Conservation (phyloP, 2,797 vertebrate species). For the Sebastes alutus region DNA sequence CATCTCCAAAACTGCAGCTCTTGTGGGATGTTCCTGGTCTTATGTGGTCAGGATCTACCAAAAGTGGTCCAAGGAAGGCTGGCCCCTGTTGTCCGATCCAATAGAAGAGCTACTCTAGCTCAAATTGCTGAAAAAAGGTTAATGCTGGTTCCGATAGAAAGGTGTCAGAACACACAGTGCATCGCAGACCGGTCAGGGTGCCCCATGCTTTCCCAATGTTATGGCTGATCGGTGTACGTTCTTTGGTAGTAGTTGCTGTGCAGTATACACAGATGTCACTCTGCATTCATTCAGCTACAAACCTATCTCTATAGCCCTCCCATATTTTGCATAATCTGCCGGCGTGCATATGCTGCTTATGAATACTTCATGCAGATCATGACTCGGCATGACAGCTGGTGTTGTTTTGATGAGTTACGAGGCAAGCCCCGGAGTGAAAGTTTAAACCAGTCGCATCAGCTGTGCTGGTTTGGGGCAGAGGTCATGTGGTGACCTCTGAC, state of each 20-base stretch:
- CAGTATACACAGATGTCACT: background rate
- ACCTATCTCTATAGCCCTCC: background rate
- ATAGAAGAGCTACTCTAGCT: too few relatives aligned
- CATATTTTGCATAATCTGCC: slow-evolving; percentile 8
- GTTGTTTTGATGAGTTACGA: slow-evolving; percentile 31
- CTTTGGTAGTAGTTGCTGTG: background rate
- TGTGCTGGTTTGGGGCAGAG: slow-evolving; percentile 26
- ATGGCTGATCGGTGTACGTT: too few relatives aligned
- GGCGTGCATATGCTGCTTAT: slow-evolving; percentile 13
- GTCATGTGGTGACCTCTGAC: slow-evolving; percentile 42
- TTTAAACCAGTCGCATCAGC: slow-evolving; percentile 35
- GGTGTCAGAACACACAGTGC: too few relatives aligned
- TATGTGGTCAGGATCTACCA: too few relatives aligned
- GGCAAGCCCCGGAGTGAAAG: slow-evolving; percentile 15
- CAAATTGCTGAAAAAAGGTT: too few relatives aligned
- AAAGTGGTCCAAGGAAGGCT: too few relatives aligned
- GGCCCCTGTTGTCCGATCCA: too few relatives aligned
- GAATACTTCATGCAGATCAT: slow-evolving; percentile 29
- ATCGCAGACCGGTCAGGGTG: too few relatives aligned
- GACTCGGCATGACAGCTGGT: slow-evolving; percentile 46
- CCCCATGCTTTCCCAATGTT: too few relatives aligned
- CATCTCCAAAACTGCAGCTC: too few relatives aligned
- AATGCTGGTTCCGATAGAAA: too few relatives aligned
- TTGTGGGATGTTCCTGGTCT: too few relatives aligned
- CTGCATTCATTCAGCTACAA: background rate